Base-by-base conservation (phyloP, 2,888 invertebrate genomes). In the Hydroisotoma schaefferi region DNA sequence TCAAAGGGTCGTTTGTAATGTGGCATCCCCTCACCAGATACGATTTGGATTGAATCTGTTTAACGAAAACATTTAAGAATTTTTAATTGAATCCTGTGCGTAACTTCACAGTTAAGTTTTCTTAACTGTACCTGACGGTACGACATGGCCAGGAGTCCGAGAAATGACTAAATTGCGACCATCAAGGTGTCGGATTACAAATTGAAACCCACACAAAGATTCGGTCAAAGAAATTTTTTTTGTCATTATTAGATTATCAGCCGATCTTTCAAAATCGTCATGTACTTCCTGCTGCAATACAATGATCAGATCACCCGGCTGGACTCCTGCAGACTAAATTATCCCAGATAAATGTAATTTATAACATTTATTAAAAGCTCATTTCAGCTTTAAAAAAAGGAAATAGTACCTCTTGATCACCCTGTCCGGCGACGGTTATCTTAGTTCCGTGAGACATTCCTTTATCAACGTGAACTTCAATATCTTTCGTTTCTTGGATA, bases 11-110 rank as follows among this genome's bases (percentile, higher is more conserved):
- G 88, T 75, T 87, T 87, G 74, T 85, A 85, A 37, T 84, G 81
- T 1, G 95, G 95, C 94, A 95, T 95, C 23, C 95, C 95, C 78
- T 94, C 92, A 4, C 87, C 87, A 64, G 80, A 80, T 57, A 95
- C 84, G 64, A 86, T 85, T 76, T 88, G 89, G 2, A 88, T 78
- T 57, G 76, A 74, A 55, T 79, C 81, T 80, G 67, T 37, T 33
- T 10, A 33, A n/a, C n/a, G n/a, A n/a, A n/a, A n/a, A n/a, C n/a
- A n/a, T n/a, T n/a, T n/a, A n/a, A n/a, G n/a, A n/a, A n/a, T n/a
- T n/a, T n/a, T n/a, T n/a, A n/a, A n/a, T n/a, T n/a, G n/a, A n/a
- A n/a, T n/a, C n/a, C n/a, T n/a, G n/a, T n/a, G 33, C 8, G 15
- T 15, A 33, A 33, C 8, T 33, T 10, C 33, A 8, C 15, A 33